Evolutionary conservation across 1,140 invertebrate genomes (phyloP).

Genomic region (Zeugodacus cucurbitae): DNA sequence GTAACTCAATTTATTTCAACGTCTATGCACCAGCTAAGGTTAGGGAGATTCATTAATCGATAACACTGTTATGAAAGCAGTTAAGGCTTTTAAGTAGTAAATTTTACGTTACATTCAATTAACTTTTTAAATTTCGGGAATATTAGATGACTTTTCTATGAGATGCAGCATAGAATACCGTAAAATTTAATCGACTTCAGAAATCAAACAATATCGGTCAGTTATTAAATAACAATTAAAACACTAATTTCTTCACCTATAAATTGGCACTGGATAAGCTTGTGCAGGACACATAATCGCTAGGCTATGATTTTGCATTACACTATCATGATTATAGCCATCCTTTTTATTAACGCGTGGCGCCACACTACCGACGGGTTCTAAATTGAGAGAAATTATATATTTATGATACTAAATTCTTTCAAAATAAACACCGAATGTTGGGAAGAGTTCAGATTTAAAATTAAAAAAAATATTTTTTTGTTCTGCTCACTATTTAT

Average conservation of each 20-base stretch:
- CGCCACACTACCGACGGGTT: constrained; percentile 79
- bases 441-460: constrained; percentile 61
- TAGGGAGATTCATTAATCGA: background rate
- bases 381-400: constrained; percentile 65
- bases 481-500: constrained; percentile 66
- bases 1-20: background rate
- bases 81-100: too few species aligned
- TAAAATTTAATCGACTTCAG: too few species aligned
- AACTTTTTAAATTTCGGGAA: too few species aligned
- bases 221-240: background rate
- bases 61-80: too few species aligned
- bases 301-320: constrained; percentile 60
- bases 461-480: constrained; percentile 68
- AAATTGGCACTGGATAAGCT: constrained; percentile 73
- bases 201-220: too few species aligned
- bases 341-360: constrained; percentile 81
- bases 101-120: too few species aligned
- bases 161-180: too few species aligned
- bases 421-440: constrained; percentile 31
- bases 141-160: too few species aligned
- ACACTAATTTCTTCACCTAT: constrained; percentile 69
- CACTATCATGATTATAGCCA: constrained; percentile 74
- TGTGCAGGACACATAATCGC: constrained; percentile 75
- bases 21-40: background rate
- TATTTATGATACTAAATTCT: background rate